These are phyloP conservation scores for Neodiprion pinetum DNA, from an alignment of 1,140 invertebrate genomes.

Conservation along the genomic window DNA sequence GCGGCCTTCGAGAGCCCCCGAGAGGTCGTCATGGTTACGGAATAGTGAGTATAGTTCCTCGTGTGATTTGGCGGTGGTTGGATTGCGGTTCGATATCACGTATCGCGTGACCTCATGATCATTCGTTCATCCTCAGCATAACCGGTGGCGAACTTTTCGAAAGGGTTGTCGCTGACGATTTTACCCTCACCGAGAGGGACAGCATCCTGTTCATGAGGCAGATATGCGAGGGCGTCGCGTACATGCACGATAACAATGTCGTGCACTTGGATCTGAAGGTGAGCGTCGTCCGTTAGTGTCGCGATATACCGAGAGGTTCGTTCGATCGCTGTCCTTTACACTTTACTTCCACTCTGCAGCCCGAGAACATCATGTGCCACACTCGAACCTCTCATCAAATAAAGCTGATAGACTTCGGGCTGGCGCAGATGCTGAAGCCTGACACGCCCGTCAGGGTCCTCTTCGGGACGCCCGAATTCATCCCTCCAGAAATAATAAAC, in stretches of 20 bases:
- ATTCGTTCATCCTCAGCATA: conserved; percentile 68
- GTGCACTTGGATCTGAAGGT: conserved; percentile 91
- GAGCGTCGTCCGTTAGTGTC: conserved; percentile 22
- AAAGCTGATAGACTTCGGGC: conserved; percentile 91
- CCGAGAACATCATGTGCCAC: conserved; percentile 93
- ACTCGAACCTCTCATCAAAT: conserved; percentile 81
- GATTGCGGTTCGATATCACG: conserved; percentile 23
- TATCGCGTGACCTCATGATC: background rate
- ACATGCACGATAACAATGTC: conserved; percentile 86
- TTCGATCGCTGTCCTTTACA: background rate
- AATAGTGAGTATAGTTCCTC: conserved; percentile 82
- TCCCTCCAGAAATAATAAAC: conserved; percentile 92
- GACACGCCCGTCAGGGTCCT: conserved; percentile 77
- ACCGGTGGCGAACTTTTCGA: conserved; percentile 93
- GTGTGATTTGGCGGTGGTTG: background rate
- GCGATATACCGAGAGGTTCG: background rate
- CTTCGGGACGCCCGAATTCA: conserved; percentile 94
- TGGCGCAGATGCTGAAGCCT: conserved; percentile 80
- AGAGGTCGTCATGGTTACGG: conserved; percentile 91
- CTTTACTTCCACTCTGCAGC: conserved; percentile 53
- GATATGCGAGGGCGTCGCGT: conserved; percentile 89
- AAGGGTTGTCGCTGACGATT: conserved; percentile 89
- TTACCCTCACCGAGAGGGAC: conserved; percentile 88
- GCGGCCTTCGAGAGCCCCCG: conserved; percentile 86
- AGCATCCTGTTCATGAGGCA: conserved; percentile 91